Conservation (phyloP, 2,113 vertebrate species). For the Burhinus oedicnemus region DNA sequence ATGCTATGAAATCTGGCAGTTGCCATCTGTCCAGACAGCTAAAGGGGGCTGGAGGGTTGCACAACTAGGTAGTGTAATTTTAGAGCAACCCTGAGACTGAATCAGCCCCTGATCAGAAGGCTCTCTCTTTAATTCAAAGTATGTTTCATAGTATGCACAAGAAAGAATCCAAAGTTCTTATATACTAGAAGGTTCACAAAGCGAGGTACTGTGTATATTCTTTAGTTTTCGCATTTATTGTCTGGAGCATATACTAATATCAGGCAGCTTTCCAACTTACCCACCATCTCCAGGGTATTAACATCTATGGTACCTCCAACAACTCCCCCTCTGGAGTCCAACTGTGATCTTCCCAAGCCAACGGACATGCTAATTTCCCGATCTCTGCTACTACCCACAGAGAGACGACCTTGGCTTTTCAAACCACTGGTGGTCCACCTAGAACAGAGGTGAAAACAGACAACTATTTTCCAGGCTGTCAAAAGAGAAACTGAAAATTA, state of each 20-base stretch:
- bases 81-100: neutral
- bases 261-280: slow-evolving; percentile 80
- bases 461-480: neutral
- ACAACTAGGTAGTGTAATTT: neutral
- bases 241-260: neutral
- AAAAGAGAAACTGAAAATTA: neutral
- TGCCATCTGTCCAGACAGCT: neutral
- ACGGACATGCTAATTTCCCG: slow-evolving; percentile 98
- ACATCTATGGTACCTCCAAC: slow-evolving; percentile 98
- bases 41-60: neutral
- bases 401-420: slow-evolving; percentile 96
- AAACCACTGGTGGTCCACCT: slow-evolving; percentile 99
- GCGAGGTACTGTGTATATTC: too few species aligned
- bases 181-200: neutral
- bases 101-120: neutral
- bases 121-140: neutral
- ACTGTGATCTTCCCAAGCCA: slow-evolving; percentile 93
- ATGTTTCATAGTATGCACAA: neutral
- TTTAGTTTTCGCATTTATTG: neutral
- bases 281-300: slow-evolving; percentile 98
- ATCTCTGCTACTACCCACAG: slow-evolving; percentile 95
- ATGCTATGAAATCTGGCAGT: neutral
- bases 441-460: neutral
- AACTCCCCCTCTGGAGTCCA: slow-evolving; percentile 97
- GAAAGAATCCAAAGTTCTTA: neutral